Percentiles rank a stretch among this genome's conserved stretches.
These are phyloP conservation scores for Etheostoma spectabile DNA, from an alignment of 2,113 vertebrate species.

Conservation along the genomic window DNA sequence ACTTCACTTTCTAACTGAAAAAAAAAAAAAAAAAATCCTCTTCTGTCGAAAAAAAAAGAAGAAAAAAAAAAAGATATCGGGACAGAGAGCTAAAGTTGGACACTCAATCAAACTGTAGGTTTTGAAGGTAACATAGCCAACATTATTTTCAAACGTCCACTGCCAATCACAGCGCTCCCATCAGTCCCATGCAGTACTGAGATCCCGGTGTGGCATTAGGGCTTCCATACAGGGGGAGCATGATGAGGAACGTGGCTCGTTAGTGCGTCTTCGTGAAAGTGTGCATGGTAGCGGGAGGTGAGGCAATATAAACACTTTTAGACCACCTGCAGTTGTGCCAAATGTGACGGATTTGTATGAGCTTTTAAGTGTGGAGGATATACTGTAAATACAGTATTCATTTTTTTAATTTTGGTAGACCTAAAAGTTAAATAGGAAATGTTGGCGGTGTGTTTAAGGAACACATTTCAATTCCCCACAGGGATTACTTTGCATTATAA, in stretches of 20 bases:
- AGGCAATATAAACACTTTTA: neutral
- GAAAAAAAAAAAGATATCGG: constrained; percentile 31
- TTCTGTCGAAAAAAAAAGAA: constrained; percentile 41
- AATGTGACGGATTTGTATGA: neutral
- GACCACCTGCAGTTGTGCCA: neutral
- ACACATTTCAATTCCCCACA: neutral
- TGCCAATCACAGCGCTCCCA: constrained; percentile 10
- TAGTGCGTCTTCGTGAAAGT: constrained; percentile 5
- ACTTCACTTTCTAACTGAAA: constrained; percentile 81
- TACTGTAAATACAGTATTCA: too few species aligned
- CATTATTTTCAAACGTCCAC: constrained; percentile 5
- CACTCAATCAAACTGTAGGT: constrained; percentile 30
- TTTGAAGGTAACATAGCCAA: constrained; percentile 26
- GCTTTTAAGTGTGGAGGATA: neutral
- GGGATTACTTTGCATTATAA: neutral
- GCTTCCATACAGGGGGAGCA: constrained; percentile 43
- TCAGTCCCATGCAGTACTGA: constrained; percentile 2
- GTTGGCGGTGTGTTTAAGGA: neutral
- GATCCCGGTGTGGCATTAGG: constrained; percentile 3
- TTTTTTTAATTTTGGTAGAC: neutral
- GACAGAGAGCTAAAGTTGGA: constrained; percentile 64
- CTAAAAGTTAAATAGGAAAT: neutral
- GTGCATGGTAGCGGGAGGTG: constrained; percentile 6
- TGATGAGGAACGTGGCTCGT: neutral
- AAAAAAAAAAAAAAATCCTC: constrained; percentile 40